phyloP scores from a whole-genome alignment of 2,888 invertebrate species.

The Villa cingulata region DNA sequence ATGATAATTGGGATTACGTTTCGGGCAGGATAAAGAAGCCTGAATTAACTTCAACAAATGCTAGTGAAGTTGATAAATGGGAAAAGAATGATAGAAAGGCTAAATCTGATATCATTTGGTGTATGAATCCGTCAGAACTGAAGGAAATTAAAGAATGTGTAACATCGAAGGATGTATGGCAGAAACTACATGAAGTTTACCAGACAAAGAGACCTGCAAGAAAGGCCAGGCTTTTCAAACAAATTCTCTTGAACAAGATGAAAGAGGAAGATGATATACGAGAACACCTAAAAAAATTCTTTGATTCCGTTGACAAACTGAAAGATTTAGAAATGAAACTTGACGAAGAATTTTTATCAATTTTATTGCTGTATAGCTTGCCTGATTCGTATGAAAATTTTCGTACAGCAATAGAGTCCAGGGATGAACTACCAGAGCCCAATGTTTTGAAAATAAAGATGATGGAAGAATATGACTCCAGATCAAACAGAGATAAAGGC shows the following conservation, averaged over 20 bases:
- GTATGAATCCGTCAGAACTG: conserved; percentile 20
- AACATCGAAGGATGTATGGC: conserved; percentile 25
- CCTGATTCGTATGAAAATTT: conserved; percentile 24
- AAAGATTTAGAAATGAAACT: conserved; percentile 23
- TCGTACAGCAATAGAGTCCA: conserved; percentile 25
- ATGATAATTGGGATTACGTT: conserved; percentile 3
- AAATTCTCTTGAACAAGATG: conserved; percentile 25
- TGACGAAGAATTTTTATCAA: conserved; percentile 22
- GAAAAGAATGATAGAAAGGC: conserved; percentile 14
- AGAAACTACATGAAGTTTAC: conserved; percentile 24
- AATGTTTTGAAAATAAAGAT: conserved; percentile 9
- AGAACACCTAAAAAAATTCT: conserved; percentile 25
- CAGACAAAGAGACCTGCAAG: conserved; percentile 29
- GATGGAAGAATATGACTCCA: too few species aligned
- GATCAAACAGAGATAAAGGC: too few species aligned
- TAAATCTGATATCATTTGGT: conserved; percentile 14
- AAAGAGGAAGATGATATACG: conserved; percentile 22
- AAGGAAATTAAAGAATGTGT: conserved; percentile 22
- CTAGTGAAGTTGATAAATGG: conserved; percentile 2
- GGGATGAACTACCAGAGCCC: conserved; percentile 19
- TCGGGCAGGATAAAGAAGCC: not conserved
- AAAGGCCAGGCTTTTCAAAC: conserved; percentile 31
- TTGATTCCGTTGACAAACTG: conserved; percentile 26
- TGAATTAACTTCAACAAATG: too few species aligned
- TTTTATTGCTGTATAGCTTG: conserved; percentile 26